These are phyloP conservation scores for Lordiphosa mommai DNA, from an alignment of 1,140 invertebrate genomes.

Conservation along the genomic window DNA sequence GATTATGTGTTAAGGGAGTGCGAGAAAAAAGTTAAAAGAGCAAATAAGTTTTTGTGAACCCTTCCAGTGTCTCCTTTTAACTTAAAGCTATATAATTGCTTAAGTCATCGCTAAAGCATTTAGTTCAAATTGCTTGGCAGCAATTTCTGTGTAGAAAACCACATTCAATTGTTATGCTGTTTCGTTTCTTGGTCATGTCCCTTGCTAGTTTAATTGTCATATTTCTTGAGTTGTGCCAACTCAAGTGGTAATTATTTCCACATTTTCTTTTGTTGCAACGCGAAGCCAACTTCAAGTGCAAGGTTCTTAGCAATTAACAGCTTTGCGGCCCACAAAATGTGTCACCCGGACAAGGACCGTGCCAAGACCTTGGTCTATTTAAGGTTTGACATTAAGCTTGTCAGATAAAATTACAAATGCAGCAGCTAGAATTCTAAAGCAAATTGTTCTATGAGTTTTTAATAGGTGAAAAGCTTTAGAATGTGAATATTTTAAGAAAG, in stretches of 20 bases:
- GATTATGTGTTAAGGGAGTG: too few species aligned
- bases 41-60: too few species aligned
- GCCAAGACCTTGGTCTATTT: slow-evolving; percentile 22
- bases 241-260: slow-evolving; percentile 63
- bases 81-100: too few species aligned
- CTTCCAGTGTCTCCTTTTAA: too few species aligned
- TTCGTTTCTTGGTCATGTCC: slow-evolving; percentile 2
- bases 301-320: slow-evolving; percentile 48
- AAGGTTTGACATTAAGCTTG: slow-evolving; percentile 38
- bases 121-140: too few species aligned
- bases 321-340: slow-evolving; percentile 31
- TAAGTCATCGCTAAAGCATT: too few species aligned
- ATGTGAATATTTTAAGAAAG: neutral
- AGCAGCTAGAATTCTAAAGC: neutral
- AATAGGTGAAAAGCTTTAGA: too few species aligned
- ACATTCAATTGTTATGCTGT: too few species aligned
- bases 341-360: slow-evolving; percentile 37
- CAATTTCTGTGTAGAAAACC: too few species aligned
- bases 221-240: slow-evolving; percentile 35
- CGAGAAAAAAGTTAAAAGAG: too few species aligned
- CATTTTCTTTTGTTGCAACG: slow-evolving; percentile 31
- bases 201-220: slow-evolving; percentile 48
- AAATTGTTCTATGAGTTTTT: too few species aligned
- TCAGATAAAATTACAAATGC: slow-evolving; percentile 19
- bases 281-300: slow-evolving; percentile 40